Evolutionary conservation across 2,888 invertebrate genomes (phyloP), one percentile per base, ranked within the genome.

Genomic region (Mantis religiosa): DNA sequence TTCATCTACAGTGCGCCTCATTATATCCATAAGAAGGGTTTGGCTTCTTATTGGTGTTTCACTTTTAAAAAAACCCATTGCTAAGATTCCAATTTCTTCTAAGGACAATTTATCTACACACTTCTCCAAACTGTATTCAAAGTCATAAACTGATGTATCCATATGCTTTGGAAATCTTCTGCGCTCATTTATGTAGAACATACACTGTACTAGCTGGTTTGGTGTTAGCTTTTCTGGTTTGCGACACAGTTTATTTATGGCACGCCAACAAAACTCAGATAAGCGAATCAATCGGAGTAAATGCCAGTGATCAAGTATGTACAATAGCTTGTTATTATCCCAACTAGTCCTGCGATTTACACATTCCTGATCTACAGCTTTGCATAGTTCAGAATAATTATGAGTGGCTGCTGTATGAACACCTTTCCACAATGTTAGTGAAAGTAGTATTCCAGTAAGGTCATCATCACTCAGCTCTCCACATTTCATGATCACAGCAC

Each of bases 41-140:
- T 92, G 91, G 92, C 93, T 95, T 90, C 94, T 94, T 87, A 97
- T 94, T 27, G 94, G 94, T 1, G 95, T 96, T 93, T 95, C 94
- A 27, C 95, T 96, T 93, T 97, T 97, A 91, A 97, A 97, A 92
- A 96, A 97, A 0, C 96, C 97, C 95, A 97, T 95, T 7, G 96
- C 94, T 91, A 96, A 94, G 25, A 97, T 94, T 20, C 95, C 96
- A 89, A 97, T 92, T 92, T 97, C 97, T 90, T 96, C 95, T 9
- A 96, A 91, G 30, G 93, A 94, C 92, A 97, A 94, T 34, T 94
- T 92, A 12, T 94, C 91, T n/a, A 96, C 93, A 88, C 93, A 92
- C 6, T 94, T 92, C 54, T 94, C 92, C 88, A 96, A 91, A 83
- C 94, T 93, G 86, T 94, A 92, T 93, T 97, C 96, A 88, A 96